Evolutionary conservation across 2,113 vertebrate species (phyloP).

Genomic region (Blennius ocellaris): DNA sequence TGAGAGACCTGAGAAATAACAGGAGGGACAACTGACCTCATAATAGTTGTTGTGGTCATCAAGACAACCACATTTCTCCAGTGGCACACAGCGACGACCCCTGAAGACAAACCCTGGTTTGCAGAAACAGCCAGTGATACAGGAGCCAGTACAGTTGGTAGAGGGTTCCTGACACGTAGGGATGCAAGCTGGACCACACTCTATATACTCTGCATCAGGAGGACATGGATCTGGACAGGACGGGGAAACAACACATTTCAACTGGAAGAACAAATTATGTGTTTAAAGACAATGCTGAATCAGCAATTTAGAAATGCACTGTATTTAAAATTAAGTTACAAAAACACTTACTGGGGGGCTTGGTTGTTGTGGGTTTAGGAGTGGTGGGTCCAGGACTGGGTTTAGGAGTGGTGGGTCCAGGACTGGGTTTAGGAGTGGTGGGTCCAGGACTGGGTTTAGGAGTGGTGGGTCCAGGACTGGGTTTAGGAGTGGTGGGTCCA

Average conservation of each 20-base stretch:
- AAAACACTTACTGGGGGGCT: conserved; percentile 57
- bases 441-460: neutral
- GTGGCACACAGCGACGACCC: conserved; percentile 74
- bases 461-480: conserved; percentile 13
- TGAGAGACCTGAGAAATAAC: too few species aligned
- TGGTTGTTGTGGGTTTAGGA: neutral
- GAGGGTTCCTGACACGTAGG: conserved; percentile 79
- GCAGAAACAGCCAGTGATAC: conserved; percentile 85
- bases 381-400: neutral
- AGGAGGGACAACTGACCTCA: conserved; percentile 71
- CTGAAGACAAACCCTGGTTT: conserved; percentile 84
- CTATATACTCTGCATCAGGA: conserved; percentile 77
- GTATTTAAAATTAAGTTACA: too few species aligned
- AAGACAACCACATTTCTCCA: conserved; percentile 83
- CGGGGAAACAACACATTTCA: neutral
- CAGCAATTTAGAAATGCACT: neutral
- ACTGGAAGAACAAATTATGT: neutral
- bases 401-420: neutral
- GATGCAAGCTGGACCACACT: conserved; percentile 79
- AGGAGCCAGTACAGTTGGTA: conserved; percentile 77
- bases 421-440: neutral
- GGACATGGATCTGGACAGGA: conserved; percentile 68
- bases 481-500: neutral
- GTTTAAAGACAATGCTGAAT: too few species aligned
- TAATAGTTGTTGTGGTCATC: conserved; percentile 83